Base-by-base conservation (phyloP, 2,113 vertebrate species). In the Peromyscus leucopus region DNA sequence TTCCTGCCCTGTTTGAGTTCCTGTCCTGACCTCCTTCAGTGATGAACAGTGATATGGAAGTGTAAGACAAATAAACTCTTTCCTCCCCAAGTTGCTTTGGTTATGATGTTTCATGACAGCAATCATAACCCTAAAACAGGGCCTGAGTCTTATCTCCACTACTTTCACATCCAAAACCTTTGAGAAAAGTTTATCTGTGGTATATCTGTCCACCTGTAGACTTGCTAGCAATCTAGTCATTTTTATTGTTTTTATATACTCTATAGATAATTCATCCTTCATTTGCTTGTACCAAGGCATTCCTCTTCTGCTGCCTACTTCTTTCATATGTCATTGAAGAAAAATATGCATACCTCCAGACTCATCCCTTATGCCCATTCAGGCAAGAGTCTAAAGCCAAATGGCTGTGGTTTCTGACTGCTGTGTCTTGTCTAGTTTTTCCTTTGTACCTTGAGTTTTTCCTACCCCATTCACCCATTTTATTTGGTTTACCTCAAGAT, bases 211-310 rank as follows among this genome's bases (percentile, higher is more conserved):
- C 0, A 57, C 12, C 36, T 57, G 3, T 61, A 79, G 55, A 91
- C 48, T 79, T 65, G 2, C 39, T 91, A 13, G 33, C 6, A 33
- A 87, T 28, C 31, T 57, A 36, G 13, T 85, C 13, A 78, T 36
- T 95, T 59, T 96, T 88, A 94, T n/a, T 78, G 19, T 69, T 93
- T 91, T 46, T 36, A 75, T 65, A 59, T 69, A 85, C 48, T 67
- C 39, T 24, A 26, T 26, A 75, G 28, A 67, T 1, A 74, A n/a
- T 72, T 5, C 11, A 59, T 19, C 42, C 48, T 15, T 2, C 19
- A 48, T 90, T 79, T 61, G 76, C 51, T 65, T 91, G 39, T 26
- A 13, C 46, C 63, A 15, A 22, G 3, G 7, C n/a, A 39, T 36
- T 26, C 21, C 57, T 83, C 33, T 84, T 61, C 61, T 39, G 11